Conservation (phyloP, 2,113 vertebrate species). For the Callocephalon fimbriatum region DNA sequence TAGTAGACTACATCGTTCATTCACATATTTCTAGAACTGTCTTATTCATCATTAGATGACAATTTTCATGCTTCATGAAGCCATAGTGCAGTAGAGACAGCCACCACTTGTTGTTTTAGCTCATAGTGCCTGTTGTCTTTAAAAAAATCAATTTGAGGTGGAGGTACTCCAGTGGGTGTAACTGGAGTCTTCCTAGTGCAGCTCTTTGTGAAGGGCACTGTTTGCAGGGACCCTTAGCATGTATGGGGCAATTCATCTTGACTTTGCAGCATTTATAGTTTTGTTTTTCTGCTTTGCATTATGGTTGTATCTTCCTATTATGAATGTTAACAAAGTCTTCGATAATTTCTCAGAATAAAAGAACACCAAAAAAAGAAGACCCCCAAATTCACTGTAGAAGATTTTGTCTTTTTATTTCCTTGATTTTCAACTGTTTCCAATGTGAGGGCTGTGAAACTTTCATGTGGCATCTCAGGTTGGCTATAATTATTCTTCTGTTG, state of each 20-base stretch:
- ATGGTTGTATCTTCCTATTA: not conserved
- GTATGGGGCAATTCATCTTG: not conserved
- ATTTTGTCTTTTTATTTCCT: not conserved
- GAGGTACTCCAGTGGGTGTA: not conserved
- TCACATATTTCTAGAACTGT: not conserved
- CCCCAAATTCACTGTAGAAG: not conserved
- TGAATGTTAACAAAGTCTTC: not conserved
- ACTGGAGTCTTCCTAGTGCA: not conserved
- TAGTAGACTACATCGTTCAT: not conserved
- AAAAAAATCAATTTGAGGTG: rapidly evolving
- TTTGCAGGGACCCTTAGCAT: not conserved
- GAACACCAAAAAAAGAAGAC: not conserved
- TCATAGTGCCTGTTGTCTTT: not conserved
- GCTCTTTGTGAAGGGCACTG: not conserved
- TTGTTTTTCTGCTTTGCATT: not conserved
- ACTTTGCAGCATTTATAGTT: not conserved
- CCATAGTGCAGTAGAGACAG: not conserved
- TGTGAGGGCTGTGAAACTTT: not conserved
- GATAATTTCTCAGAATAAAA: not conserved
- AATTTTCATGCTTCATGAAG: not conserved
- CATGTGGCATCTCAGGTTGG: not conserved
- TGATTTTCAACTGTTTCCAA: not conserved
- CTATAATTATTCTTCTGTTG: not conserved
- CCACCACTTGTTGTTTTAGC: not conserved
- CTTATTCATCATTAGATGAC: not conserved